A percentile compares a stretch with the other conserved stretches of the same genome.
These are phyloP conservation scores for Bombyx mandarina DNA, from an alignment of 1,140 invertebrate species.

Conservation along the genomic window DNA sequence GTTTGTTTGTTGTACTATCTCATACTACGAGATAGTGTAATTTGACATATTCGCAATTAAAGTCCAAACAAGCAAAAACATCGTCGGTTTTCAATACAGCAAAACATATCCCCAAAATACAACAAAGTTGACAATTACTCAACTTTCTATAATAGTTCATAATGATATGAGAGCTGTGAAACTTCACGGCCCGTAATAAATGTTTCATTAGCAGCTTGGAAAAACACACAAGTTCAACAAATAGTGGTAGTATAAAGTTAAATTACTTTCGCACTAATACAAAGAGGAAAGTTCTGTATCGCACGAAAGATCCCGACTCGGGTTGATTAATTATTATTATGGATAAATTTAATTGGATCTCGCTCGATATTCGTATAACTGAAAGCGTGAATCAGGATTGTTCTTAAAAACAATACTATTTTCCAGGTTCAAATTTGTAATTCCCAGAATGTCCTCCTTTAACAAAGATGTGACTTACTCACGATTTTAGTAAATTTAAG, in stretches of 20 bases:
- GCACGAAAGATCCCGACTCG: constrained; percentile 3
- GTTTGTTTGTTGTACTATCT: neutral
- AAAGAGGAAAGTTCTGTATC: constrained; percentile 9
- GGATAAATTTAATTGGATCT: neutral
- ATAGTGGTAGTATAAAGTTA: constrained; percentile 7
- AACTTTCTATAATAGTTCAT: constrained; percentile 5
- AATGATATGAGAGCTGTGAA: constrained; percentile 7
- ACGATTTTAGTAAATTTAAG: too few relatives aligned
- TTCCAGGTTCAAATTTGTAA: too few relatives aligned
- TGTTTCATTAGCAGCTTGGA: constrained; percentile 8
- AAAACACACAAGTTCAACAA: constrained; percentile 7
- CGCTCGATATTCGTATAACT: too few relatives aligned
- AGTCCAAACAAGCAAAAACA: neutral
- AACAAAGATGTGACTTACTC: too few relatives aligned
- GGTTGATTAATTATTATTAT: constrained; percentile 8
- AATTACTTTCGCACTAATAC: constrained; percentile 7
- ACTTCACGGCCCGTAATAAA: constrained; percentile 2
- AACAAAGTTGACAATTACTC: constrained; percentile 1
- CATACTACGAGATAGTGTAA: neutral
- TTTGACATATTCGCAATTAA: neutral
- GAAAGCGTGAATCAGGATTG: too few relatives aligned
- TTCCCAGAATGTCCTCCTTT: too few relatives aligned
- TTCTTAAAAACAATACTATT: too few relatives aligned
- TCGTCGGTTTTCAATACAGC: neutral
- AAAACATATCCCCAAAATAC: neutral